Percentiles rank a stretch among this genome's conserved stretches.
These are phyloP conservation scores for Orthosia incerta DNA, from an alignment of 2,888 invertebrate genomes.

Conservation along the genomic window DNA sequence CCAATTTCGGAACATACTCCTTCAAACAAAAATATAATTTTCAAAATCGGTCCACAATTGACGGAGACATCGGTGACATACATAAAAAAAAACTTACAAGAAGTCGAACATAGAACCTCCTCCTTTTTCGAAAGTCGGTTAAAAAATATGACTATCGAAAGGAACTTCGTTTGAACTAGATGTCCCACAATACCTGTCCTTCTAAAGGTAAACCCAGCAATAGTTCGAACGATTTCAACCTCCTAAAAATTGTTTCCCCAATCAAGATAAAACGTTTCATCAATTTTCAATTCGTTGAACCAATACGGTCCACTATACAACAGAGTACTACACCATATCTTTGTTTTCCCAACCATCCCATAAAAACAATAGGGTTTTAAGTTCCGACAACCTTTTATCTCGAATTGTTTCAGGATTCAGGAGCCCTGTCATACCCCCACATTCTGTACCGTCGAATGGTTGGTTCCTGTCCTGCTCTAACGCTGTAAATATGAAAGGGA, in stretches of 20 bases:
- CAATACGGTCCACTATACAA: slow-evolving; percentile 24
- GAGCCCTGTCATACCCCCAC: slow-evolving; percentile 17
- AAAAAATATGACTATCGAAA: too few species aligned
- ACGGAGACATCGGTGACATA: too few species aligned
- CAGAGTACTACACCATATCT: slow-evolving; percentile 45
- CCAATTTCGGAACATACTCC: too few species aligned
- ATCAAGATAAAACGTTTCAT: slow-evolving; percentile 42
- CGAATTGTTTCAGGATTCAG: slow-evolving; percentile 66
- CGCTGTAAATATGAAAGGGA: slow-evolving; percentile 2
- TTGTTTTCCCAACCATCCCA: slow-evolving; percentile 65
- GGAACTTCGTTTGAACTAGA: too few species aligned
- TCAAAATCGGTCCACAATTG: too few species aligned
- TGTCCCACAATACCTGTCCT: too few species aligned
- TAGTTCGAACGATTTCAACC: too few species aligned
- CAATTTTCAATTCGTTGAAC: slow-evolving; percentile 50
- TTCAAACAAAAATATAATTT: too few species aligned
- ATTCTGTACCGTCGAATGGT: slow-evolving; percentile 34
- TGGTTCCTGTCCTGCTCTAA: slow-evolving; percentile 13
- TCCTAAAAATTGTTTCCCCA: slow-evolving; percentile 1
- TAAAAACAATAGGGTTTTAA: slow-evolving; percentile 67
- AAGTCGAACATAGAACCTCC: too few species aligned
- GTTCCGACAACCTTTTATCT: slow-evolving; percentile 67
- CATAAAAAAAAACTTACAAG: too few species aligned
- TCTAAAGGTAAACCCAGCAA: too few species aligned
- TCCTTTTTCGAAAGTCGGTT: too few species aligned